A percentile compares a stretch with the other conserved stretches of the same genome.
Evolutionary conservation across 37 sponge, comb jelly and placozoan species (phyloP).

Genomic region (Chondrosia reniformis): DNA sequence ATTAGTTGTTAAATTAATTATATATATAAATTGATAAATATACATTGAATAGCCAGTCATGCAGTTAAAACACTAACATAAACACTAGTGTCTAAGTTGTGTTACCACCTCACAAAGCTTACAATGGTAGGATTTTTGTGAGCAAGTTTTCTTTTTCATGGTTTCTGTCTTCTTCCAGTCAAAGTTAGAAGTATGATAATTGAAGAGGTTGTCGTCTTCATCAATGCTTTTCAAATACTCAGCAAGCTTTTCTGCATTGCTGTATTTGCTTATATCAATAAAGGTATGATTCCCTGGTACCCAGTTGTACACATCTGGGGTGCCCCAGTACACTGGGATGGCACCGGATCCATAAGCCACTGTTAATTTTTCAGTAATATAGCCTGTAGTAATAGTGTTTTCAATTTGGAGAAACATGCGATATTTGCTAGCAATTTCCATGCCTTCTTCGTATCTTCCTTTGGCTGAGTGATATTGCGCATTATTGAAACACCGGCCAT

Average conservation of each 20-base stretch:
- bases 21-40: too few species aligned
- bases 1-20: too few species aligned
- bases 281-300: constrained; percentile 21
- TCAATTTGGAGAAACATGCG: constrained; percentile 7
- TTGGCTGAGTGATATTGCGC: neutral
- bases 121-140: neutral
- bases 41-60: too few species aligned
- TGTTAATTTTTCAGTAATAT: constrained; percentile 1
- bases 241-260: neutral
- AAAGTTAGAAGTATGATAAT: constrained; percentile 17
- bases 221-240: constrained; percentile 8
- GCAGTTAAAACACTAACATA: too few species aligned
- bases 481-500: constrained; percentile 14
- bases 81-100: too few species aligned
- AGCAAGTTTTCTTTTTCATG: neutral
- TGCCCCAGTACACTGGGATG: constrained; percentile 14
- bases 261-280: constrained; percentile 10
- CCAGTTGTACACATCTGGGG: constrained; percentile 12
- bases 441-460: too few species aligned
- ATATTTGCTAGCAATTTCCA: neutral
- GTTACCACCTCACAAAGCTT: constrained; percentile 5
- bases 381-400: neutral
- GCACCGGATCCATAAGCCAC: neutral
- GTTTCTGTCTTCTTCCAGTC: neutral
- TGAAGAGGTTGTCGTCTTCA: constrained; percentile 11